Evolutionary conservation across 2,113 vertebrate species (phyloP).

Genomic region (Dermatemys mawii): DNA sequence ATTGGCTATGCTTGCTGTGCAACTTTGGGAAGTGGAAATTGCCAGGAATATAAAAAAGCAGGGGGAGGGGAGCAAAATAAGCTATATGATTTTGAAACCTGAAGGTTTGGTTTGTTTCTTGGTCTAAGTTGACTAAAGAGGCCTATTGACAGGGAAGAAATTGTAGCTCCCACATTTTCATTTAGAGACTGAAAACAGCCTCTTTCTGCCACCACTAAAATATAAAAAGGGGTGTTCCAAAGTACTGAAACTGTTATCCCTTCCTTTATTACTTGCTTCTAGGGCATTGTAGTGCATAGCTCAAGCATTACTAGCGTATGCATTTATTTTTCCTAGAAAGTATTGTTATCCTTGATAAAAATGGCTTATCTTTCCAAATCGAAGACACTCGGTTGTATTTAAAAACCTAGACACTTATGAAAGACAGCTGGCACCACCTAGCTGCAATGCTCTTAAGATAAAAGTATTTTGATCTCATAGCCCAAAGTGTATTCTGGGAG

Average conservation of each 20-base stretch:
- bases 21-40: not conserved
- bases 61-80: fast-evolving
- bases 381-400: not conserved
- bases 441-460: not conserved
- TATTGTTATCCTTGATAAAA: not conserved
- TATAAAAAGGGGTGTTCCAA: not conserved
- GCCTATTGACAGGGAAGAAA: not conserved
- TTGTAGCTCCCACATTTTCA: not conserved
- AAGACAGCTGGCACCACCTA: not conserved
- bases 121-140: not conserved
- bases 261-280: not conserved
- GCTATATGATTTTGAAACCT: not conserved
- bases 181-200: not conserved
- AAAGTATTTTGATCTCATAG: not conserved
- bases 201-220: not conserved
- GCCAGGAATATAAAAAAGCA: not conserved
- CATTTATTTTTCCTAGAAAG: not conserved
- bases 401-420: not conserved
- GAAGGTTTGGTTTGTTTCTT: not conserved
- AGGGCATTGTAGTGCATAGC: not conserved
- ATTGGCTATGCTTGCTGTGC: fast-evolving
- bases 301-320: not conserved
- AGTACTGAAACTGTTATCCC: not conserved
- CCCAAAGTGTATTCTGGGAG: not conserved
- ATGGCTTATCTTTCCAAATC: not conserved